phyloP scores from a whole-genome alignment of 2,797 vertebrate species.

The Poecilia gillii region DNA sequence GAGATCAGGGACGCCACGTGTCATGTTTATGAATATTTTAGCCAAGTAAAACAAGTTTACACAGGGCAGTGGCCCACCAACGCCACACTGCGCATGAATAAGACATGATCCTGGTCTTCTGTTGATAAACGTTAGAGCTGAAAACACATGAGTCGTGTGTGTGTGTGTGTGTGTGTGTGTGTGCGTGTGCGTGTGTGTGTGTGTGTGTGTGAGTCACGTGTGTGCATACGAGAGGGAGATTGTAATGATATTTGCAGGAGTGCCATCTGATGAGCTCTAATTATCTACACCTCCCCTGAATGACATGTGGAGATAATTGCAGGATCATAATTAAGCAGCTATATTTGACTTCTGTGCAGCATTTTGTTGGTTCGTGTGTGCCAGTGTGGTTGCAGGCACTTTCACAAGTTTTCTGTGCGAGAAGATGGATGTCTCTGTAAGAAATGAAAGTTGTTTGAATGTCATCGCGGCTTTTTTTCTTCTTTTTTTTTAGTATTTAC shows the following conservation, averaged over 20 bases:
- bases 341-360: slow-evolving; percentile 58
- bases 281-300: slow-evolving; percentile 71
- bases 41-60: slow-evolving; percentile 64
- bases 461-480: background rate
- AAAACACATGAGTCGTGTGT: background rate
- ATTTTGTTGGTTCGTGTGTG: slow-evolving; percentile 34
- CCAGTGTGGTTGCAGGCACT: slow-evolving; percentile 20
- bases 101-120: slow-evolving; percentile 51
- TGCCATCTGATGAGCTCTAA: slow-evolving; percentile 72
- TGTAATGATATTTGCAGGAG: slow-evolving; percentile 54
- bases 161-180: slow-evolving; percentile 16
- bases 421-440: slow-evolving; percentile 2
- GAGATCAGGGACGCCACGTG: slow-evolving; percentile 38
- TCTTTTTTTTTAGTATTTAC: background rate
- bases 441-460: slow-evolving; percentile 3
- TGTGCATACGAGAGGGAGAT: slow-evolving; percentile 32
- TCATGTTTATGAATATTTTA: slow-evolving; percentile 67
- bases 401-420: slow-evolving; percentile 6
- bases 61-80: slow-evolving; percentile 46
- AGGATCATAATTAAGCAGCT: slow-evolving; percentile 65
- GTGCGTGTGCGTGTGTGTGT: background rate
- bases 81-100: slow-evolving; percentile 64
- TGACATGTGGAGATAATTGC: slow-evolving; percentile 69
- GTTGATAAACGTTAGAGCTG: slow-evolving; percentile 41
- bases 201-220: slow-evolving; percentile 26